phyloP scores from a whole-genome alignment of 2,797 vertebrate genomes.

The Merluccius polli region DNA sequence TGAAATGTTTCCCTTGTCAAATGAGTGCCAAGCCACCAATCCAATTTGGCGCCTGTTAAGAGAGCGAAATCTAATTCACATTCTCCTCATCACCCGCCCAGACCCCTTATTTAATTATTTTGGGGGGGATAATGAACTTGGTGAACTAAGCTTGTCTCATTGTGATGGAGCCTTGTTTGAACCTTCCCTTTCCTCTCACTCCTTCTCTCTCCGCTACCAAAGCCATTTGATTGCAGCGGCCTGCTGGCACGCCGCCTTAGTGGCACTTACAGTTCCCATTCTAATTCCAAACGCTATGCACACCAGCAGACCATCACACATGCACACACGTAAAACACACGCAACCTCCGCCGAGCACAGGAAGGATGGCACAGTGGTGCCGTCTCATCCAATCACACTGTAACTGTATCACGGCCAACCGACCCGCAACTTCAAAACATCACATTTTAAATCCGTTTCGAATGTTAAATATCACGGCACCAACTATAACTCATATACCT shows the following conservation, averaged over 20 bases:
- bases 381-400: background rate
- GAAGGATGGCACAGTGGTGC: background rate
- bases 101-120: conserved; percentile 11
- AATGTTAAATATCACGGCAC: background rate
- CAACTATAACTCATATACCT: background rate
- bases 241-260: background rate
- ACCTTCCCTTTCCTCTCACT: conserved; percentile 9
- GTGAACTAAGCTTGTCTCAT: conserved; percentile 35
- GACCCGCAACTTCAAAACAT: background rate
- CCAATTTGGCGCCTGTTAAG: conserved; percentile 39
- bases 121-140: conserved; percentile 33
- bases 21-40: conserved; percentile 46
- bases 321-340: background rate
- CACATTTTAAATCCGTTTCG: background rate
- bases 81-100: conserved; percentile 24
- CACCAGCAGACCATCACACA: background rate
- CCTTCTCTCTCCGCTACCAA: background rate
- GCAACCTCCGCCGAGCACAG: background rate
- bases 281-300: background rate
- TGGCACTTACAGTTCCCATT: background rate
- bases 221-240: background rate
- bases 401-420: background rate
- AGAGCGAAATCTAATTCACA: conserved; percentile 41
- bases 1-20: conserved; percentile 40
- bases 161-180: conserved; percentile 6